A percentile compares a stretch with the other conserved stretches of the same genome.
Evolutionary conservation across 2,113 vertebrate species (phyloP).

Genomic region (Carlito syrichta): DNA sequence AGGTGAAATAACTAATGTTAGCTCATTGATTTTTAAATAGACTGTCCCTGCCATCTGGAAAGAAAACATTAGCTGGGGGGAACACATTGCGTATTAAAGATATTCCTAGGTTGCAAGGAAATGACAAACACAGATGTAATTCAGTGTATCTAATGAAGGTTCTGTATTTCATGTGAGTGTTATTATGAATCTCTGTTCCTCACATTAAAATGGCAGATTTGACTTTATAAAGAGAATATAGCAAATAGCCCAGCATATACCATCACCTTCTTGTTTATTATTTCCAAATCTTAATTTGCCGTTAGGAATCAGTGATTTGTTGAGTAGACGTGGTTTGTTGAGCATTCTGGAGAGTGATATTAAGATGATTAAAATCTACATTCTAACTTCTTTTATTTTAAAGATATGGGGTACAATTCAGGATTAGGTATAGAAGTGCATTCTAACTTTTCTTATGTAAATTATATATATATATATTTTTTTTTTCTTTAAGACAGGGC

Average conservation of each 20-base stretch:
- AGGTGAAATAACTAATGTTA: conserved; percentile 51
- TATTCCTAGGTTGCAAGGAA: not conserved
- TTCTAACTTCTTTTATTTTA: not conserved
- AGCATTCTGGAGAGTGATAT: not conserved
- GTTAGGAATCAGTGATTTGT: not conserved
- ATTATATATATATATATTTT: not conserved
- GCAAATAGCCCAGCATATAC: not conserved
- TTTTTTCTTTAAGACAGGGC: not conserved
- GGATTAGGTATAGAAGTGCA: no score
- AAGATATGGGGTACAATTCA: no score
- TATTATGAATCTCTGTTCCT: not conserved
- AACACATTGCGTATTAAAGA: not conserved
- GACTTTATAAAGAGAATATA: not conserved
- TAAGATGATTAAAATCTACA: not conserved
- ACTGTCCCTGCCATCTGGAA: not conserved
- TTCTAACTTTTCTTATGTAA: not conserved
- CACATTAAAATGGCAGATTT: not conserved
- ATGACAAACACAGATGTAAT: not conserved
- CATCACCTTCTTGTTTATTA: not conserved
- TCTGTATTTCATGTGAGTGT: not conserved
- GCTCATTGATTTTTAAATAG: conserved; percentile 42
- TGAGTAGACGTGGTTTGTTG: not conserved
- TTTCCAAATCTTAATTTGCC: not conserved
- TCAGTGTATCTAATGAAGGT: not conserved
- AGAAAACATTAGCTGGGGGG: not conserved